Base-by-base conservation (phyloP, 1,140 invertebrate species). In the Conus ventricosus region DNA sequence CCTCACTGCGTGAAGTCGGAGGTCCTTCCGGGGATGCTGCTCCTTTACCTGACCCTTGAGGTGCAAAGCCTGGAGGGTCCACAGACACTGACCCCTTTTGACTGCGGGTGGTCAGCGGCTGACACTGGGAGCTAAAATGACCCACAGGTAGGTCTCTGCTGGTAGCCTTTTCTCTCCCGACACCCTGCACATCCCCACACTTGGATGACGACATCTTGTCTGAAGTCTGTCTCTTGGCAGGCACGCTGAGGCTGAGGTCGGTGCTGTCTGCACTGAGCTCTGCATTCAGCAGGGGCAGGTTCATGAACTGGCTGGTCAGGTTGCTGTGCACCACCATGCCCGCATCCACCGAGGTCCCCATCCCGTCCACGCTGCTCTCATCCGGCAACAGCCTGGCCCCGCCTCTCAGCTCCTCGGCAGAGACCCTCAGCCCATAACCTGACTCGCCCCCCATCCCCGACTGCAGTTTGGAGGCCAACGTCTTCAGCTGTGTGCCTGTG, bases 271-370 rank as follows among this genome's bases (percentile, higher is more conserved):
- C 39, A 27, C 84, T 71, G 17, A 53, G 20, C 90, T 91, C 88
- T 80, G 90, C 86, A 84, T 87, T 88, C 53, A 91, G 87, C 53
- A 91, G 86, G 23, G 91, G 90, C 20, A 91, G 54, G 15, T 87
- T 88, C 63, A 90, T 85, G 86, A 91, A 90, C 88, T 92, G 91
- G 85, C 88, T 89, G 55, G 92, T 92, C 60, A 92, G 81, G 87
- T 91, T 92, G 67, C 90, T 92, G 25, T 91, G 89, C 3, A 25
- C 53, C 4, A 27, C 71, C 11, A n/a, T 20, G 51, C 75, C 84
- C 15, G 57, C 25, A 23, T 84, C 82, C 54, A 84, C 54, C 6
- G 57, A 60, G 25, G 20, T 84, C 2, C 54, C 82, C n/a, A 84
- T n/a, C 7, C 82, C 57, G 57, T 63, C 82, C n/a, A 63, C 82